These are phyloP conservation scores for Siniperca obscura DNA, from an alignment of 2,797 vertebrate genomes.

Conservation along the genomic window DNA sequence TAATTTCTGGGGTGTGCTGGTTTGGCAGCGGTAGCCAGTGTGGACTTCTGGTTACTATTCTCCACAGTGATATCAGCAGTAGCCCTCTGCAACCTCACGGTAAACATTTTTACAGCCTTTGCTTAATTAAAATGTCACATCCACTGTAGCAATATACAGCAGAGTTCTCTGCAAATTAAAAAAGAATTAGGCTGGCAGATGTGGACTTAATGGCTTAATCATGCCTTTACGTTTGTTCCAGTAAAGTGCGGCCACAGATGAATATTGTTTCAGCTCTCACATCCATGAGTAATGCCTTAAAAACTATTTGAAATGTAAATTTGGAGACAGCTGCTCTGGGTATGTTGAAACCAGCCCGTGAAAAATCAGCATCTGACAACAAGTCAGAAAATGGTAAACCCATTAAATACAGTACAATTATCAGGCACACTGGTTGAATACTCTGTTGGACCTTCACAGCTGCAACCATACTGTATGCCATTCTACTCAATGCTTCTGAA, in stretches of 20 bases:
- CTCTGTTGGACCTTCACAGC: slow-evolving; percentile 23
- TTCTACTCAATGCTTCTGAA: not conserved
- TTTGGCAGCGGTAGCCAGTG: slow-evolving; percentile 31
- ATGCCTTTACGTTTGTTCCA: slow-evolving; percentile 76
- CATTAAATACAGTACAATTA: slow-evolving; percentile 34
- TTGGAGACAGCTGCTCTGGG: slow-evolving; percentile 55
- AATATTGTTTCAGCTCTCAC: slow-evolving; percentile 67
- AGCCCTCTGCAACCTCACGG: slow-evolving; percentile 55
- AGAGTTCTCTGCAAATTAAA: slow-evolving; percentile 83
- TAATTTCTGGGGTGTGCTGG: slow-evolving; percentile 46
- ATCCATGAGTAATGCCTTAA: slow-evolving; percentile 36
- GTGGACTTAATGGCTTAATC: slow-evolving; percentile 85
- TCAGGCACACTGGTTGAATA: not conserved
- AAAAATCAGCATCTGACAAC: slow-evolving; percentile 48
- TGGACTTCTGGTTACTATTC: slow-evolving; percentile 47
- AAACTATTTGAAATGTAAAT: slow-evolving; percentile 66
- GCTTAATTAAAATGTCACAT: slow-evolving; percentile 85
- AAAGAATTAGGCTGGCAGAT: slow-evolving; percentile 85
- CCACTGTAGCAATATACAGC: slow-evolving; percentile 70
- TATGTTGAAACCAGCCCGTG: slow-evolving; percentile 40
- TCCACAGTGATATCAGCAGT: slow-evolving; percentile 52
- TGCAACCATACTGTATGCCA: slow-evolving; percentile 12
- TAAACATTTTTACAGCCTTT: slow-evolving; percentile 77
- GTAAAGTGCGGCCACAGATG: slow-evolving; percentile 67
- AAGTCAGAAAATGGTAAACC: slow-evolving; percentile 18